phyloP scores from a whole-genome alignment of 1,140 invertebrate genomes.

The Agrypnia vestita region DNA sequence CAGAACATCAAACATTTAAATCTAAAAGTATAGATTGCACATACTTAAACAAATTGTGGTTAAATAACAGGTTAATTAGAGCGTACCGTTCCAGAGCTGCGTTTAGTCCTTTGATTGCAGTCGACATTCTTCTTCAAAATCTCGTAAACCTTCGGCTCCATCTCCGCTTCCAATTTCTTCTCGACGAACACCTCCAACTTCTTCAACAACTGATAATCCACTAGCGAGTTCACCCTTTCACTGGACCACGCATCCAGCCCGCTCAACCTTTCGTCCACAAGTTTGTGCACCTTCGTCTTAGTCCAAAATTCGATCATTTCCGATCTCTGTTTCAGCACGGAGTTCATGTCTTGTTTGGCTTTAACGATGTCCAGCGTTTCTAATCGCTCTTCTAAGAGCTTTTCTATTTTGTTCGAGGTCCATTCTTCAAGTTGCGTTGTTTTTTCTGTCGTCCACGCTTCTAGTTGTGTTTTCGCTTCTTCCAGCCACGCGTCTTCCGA shows the following conservation, averaged over 20 bases:
- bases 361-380: constrained; percentile 17
- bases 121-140: constrained; percentile 35
- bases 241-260: constrained; percentile 11
- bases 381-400: background rate
- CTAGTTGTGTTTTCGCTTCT: constrained; percentile 2
- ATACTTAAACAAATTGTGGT: too few relatives aligned
- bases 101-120: constrained; percentile 31
- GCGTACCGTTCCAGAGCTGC: constrained; percentile 34
- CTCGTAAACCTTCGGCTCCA: constrained; percentile 23
- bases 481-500: constrained; percentile 15
- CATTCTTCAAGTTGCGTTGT: constrained; percentile 17
- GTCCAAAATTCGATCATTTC: constrained; percentile 37
- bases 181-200: background rate
- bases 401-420: constrained; percentile 23
- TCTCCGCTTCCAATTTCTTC: background rate
- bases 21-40: too few relatives aligned
- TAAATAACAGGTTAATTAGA: too few relatives aligned
- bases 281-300: background rate
- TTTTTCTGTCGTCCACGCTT: constrained; percentile 9
- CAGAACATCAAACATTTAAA: background rate
- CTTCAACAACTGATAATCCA: background rate
- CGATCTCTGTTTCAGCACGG: background rate
- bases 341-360: constrained; percentile 12
- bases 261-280: constrained; percentile 25
- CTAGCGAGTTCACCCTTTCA: constrained; percentile 1